Base-by-base conservation (phyloP, 2,888 invertebrate genomes). In the Prosapia bicincta region DNA sequence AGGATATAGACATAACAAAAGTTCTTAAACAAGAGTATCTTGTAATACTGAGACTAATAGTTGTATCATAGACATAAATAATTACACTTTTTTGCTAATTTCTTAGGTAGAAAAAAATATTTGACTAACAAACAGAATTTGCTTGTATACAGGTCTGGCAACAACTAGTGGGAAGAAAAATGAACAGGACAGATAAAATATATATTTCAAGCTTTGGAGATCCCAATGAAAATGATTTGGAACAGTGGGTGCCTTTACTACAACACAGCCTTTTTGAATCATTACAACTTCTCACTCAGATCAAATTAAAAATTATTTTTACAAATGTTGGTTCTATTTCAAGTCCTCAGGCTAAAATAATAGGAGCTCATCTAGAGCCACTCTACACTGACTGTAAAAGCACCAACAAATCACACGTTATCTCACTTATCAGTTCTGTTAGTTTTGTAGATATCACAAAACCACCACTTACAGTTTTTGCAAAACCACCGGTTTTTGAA, bases 401-500 rank as follows among this genome's bases (percentile, higher is more conserved):
- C 67, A 76, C 7, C 85, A 83, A 77, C 10, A 54, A 20, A 20
- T 25, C 32, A 25, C 30, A 74, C 10, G 69, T 70, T 43, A 25
- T 78, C 1, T 72, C 75, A 25, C 70, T 79, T 26, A 72, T 68
- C 20, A 74, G 71, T 30, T 84, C 86, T 0, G 87, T 87, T 0
- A 82, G 84, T 1, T 88, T 86, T 81, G 81, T 85, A 26, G 89
- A 89, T 79, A 84, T 86, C 5, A 88, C 88, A 0, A 83, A 83
- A 54, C 85, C 86, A 1, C 85, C 88, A 0, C 84, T 85, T 32
- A 85, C 85, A 74, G 84, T 85, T 69, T 86, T 87, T 80, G 90
- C 90, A 9, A 88, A 88, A 75, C 87, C 89, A 76, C 92, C 92
- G 23, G 87, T 89, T 77, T 86, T 92, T 75, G 88, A 90, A 81